phyloP scores from a whole-genome alignment of 2,888 invertebrate species.

The Stenchaetothrips biformis region DNA sequence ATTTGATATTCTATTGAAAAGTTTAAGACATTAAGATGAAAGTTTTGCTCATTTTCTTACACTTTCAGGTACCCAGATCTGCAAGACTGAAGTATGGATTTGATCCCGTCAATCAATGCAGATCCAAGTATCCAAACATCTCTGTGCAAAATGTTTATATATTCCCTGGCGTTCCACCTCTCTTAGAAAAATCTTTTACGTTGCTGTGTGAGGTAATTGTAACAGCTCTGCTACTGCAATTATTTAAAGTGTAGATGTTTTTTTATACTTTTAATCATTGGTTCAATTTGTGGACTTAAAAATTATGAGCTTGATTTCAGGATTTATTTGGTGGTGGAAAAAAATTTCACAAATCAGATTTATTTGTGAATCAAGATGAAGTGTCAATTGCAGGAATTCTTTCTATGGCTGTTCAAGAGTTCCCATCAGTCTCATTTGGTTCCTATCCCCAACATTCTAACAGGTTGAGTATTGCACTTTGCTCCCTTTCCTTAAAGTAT shows the following conservation, averaged over 20 bases:
- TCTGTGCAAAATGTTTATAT: conserved; percentile 4
- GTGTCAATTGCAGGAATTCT: neutral
- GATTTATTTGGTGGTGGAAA: neutral
- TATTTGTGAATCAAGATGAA: neutral
- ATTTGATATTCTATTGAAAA: neutral
- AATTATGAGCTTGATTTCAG: neutral
- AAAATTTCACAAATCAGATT: neutral
- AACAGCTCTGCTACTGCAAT: neutral
- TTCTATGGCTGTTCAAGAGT: neutral
- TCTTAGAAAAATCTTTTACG: neutral
- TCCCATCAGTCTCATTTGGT: neutral
- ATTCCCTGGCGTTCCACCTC: neutral
- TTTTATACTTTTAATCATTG: too few relatives aligned
- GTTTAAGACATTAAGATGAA: neutral
- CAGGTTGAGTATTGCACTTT: neutral
- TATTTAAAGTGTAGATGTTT: neutral
- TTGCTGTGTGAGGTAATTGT: neutral
- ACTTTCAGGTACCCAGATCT: neutral
- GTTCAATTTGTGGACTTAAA: neutral
- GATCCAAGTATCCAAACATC: neutral
- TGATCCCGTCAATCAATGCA: neutral
- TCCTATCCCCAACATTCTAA: neutral
- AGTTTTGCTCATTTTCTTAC: neutral
- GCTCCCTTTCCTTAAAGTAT: neutral
- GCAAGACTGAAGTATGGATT: neutral